Percentiles rank a stretch among this genome's conserved stretches.
These are phyloP conservation scores for Tupaia tana DNA, from an alignment of 2,113 vertebrate species.

Conservation along the genomic window DNA sequence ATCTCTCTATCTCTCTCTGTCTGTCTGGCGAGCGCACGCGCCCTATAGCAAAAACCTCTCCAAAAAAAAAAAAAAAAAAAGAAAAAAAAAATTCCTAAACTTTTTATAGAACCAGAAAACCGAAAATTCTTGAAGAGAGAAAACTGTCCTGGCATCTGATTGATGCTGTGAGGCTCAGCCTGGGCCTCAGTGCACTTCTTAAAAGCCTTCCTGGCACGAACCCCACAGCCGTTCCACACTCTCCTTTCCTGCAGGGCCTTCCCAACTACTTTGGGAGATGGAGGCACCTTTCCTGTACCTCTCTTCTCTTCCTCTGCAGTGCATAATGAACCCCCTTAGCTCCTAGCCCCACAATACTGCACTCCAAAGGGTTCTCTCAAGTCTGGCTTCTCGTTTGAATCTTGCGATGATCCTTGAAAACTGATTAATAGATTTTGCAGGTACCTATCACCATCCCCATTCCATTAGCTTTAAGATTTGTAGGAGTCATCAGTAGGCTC, in stretches of 20 bases:
- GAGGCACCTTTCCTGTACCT: slow-evolving; percentile 15
- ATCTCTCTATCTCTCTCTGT: too few species aligned
- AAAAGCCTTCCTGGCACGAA: slow-evolving; percentile 31
- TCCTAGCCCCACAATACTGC: not conserved
- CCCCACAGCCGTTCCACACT: slow-evolving; percentile 23
- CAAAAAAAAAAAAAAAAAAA: too few species aligned
- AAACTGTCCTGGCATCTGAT: not conserved
- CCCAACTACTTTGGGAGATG: not conserved
- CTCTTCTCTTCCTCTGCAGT: not conserved
- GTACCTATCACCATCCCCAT: not conserved
- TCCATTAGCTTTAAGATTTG: not conserved
- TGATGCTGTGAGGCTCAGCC: slow-evolving; percentile 38
- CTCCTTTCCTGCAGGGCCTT: not conserved
- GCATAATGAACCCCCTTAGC: not conserved
- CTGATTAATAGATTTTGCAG: not conserved
- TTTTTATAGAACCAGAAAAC: slow-evolving; percentile 50
- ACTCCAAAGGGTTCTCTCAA: not conserved
- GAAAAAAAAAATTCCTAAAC: slow-evolving; percentile 49
- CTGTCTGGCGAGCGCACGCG: too few species aligned
- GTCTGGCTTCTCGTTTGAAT: not conserved
- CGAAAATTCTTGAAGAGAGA: slow-evolving; percentile 58
- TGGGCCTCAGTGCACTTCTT: slow-evolving; percentile 4
- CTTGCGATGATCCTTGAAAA: not conserved
- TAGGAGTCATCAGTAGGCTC: not conserved
- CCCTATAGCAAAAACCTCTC: too few species aligned